phyloP scores from a whole-genome alignment of 2,888 invertebrate species.

The Schizaphis graminum region DNA sequence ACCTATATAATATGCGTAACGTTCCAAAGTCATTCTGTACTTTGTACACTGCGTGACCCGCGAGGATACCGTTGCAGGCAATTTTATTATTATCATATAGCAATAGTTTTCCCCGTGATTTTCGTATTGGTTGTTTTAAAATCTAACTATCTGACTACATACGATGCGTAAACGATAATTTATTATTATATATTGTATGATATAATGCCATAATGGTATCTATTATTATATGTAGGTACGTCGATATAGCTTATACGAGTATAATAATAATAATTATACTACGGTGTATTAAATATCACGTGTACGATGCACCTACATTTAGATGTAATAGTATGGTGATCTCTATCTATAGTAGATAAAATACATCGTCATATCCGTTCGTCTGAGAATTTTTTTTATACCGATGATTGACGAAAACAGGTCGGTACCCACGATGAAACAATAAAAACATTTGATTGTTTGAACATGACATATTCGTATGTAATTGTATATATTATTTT shows the following conservation, averaged over 20 bases:
- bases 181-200: too few relatives aligned
- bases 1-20: background rate
- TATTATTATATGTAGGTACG: too few relatives aligned
- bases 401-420: background rate
- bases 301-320: background rate
- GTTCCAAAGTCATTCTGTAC: too few relatives aligned
- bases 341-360: background rate
- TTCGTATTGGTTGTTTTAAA: too few relatives aligned
- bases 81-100: background rate
- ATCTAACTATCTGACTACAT: too few relatives aligned
- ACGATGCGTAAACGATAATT: too few relatives aligned
- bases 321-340: background rate
- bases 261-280: background rate
- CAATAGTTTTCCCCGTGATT: too few relatives aligned
- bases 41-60: background rate
- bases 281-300: background rate
- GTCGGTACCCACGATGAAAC: background rate
- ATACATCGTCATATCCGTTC: background rate
- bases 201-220: too few relatives aligned
- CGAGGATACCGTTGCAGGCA: background rate
- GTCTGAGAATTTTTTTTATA: background rate
- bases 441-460: background rate
- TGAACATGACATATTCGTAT: slow-evolving; percentile 7
- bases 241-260: background rate
- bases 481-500: background rate